A percentile compares a stretch with the other conserved stretches of the same genome.
phyloP scores from a whole-genome alignment of 2,888 invertebrate genomes.

The Hanleya hanleyi region DNA sequence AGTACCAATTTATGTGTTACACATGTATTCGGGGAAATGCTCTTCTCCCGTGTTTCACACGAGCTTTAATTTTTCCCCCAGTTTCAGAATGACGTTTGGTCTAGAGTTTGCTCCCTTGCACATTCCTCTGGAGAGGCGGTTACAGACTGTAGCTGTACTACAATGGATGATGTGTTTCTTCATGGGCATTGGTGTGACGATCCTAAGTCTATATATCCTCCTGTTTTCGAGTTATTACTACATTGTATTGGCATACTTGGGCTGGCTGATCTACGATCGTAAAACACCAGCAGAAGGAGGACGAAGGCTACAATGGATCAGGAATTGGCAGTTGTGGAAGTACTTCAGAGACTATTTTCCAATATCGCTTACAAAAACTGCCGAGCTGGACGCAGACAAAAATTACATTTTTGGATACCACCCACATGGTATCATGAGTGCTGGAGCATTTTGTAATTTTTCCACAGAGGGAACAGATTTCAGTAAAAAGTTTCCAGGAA shows the following conservation, averaged over 20 bases:
- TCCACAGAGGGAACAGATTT: slow-evolving; percentile 79
- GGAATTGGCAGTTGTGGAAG: slow-evolving; percentile 82
- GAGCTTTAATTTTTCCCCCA: neutral
- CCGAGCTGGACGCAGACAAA: slow-evolving; percentile 83
- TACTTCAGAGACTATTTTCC: slow-evolving; percentile 88
- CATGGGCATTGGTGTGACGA: slow-evolving; percentile 73
- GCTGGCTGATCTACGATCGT: slow-evolving; percentile 77
- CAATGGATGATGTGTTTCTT: slow-evolving; percentile 82
- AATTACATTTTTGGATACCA: slow-evolving; percentile 90
- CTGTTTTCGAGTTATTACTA: slow-evolving; percentile 68
- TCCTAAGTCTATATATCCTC: slow-evolving; percentile 78
- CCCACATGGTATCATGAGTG: slow-evolving; percentile 92
- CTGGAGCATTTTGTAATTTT: slow-evolving; percentile 87
- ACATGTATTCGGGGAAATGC: no score
- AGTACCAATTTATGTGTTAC: no score
- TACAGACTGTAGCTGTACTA: slow-evolving; percentile 86
- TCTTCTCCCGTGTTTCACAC: no score
- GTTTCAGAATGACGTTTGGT: slow-evolving; percentile 75
- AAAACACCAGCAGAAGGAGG: slow-evolving; percentile 77
- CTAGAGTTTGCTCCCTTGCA: slow-evolving; percentile 90
- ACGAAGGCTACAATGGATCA: slow-evolving; percentile 77
- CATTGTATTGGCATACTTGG: slow-evolving; percentile 65
- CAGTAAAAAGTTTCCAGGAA: slow-evolving; percentile 74
- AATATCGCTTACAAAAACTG: slow-evolving; percentile 85
- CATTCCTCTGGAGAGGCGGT: slow-evolving; percentile 83